phyloP scores from a whole-genome alignment of 2,797 vertebrate species.

The Acestrorhynchus altus region DNA sequence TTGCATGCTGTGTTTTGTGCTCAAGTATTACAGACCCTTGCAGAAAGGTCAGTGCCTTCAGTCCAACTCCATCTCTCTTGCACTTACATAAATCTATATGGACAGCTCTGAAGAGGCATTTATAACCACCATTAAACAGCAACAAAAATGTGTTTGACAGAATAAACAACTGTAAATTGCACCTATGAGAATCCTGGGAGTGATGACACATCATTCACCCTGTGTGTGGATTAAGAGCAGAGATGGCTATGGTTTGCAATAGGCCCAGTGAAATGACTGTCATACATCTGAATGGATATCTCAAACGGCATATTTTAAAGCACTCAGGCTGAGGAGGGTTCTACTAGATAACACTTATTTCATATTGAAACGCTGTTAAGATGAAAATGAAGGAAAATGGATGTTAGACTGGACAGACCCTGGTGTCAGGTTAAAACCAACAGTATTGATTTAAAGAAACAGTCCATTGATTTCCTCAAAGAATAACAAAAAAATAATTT shows the following conservation, averaged over 20 bases:
- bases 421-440: background rate
- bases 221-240: background rate
- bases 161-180: slow-evolving; percentile 8
- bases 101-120: slow-evolving; percentile 28
- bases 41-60: slow-evolving; percentile 43
- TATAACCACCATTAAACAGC: background rate
- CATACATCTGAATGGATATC: background rate
- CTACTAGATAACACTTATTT: background rate
- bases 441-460: background rate
- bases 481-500: background rate
- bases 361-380: slow-evolving; percentile 1
- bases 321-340: background rate
- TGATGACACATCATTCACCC: background rate
- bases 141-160: background rate
- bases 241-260: background rate
- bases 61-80: background rate
- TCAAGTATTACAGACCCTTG: background rate
- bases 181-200: background rate
- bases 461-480: background rate
- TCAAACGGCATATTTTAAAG: background rate
- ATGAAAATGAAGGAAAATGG: slow-evolving; percentile 3
- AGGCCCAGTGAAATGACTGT: background rate
- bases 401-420: background rate
- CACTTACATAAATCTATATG: slow-evolving; percentile 37
- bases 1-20: background rate